Base-by-base conservation (phyloP, 2,113 vertebrate species). In the Protobothrops mucrosquamatus region DNA sequence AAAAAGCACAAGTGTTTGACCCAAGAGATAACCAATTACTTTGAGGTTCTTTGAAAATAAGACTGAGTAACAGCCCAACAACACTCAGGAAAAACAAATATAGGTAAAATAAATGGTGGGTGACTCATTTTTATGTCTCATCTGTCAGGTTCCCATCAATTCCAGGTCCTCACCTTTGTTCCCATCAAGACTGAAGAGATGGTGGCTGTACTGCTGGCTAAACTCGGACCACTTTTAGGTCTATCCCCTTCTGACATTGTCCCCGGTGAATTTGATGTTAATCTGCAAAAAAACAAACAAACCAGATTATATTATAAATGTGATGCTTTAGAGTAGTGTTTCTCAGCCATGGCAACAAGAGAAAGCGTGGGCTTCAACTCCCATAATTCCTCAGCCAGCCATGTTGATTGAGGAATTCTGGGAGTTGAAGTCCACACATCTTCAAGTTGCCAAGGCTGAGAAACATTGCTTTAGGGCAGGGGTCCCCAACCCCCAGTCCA, bases 181-280 rank as follows among this genome's bases (percentile, higher is more conserved):
- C 85, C 95, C 91, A 97, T 93, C 23, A 97, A 97, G 93, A 98
- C 95, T 43, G 98, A 98, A 1, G 98, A 98, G 52, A 98, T 97
- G 8, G 98, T 98, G 93, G 95, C 97, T 69, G 98, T 94, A 39
- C 98, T 98, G 94, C 98, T 98, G 0, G 98, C 96, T 96, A 98
- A 98, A 54, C 96, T 96, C 8, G 95, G 88, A 43, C 94, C 94
- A 54, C 96, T 96, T 93, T 97, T 98, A 43, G 98, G 95, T 94
- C 98, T 95, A 93, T 98, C 98, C 90, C 98, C 97, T 34, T 98
- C 98, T n/a, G 95, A 94, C 95, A 96, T 96, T 55, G 91, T 91
- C 61, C 23, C 86, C 10, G 3, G 48, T 18, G 61, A 39, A 59
- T 29, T n/a, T 24, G 61, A 39, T 8, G 9, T 14, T 18, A 29